Base-by-base conservation (phyloP, 2,888 invertebrate genomes). In the Dasypolia templi region DNA sequence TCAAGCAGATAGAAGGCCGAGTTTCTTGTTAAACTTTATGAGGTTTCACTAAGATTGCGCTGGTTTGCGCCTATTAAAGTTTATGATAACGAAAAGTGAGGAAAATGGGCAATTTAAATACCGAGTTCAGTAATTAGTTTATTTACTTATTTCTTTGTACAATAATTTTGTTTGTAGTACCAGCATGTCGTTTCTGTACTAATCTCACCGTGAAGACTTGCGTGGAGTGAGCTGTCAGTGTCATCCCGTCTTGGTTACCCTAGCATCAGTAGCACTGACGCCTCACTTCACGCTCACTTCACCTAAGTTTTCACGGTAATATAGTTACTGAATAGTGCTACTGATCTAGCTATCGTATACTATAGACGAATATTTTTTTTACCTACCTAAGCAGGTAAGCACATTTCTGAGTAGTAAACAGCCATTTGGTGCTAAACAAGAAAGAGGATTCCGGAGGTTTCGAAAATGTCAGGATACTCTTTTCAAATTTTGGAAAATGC, bases 1-100 rank as follows among this genome's bases (percentile, higher is more conserved):
- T 55, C 12, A 55, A 59, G n/a, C 44, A 51, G 59, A 70, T 78
- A 69, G 71, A 49, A 29, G 44, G 79, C 55, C 22, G 17, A 39
- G 44, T 22, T 51, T 51, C 7, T 68, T 56, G 49, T 49, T 61
- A n/a, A 53, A 49, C 46, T 55, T 53, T 79, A 78, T 58, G 35
- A 46, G 32, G 17, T 19, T 29, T 68, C 39, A 19, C 42, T 61
- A 44, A 72, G 12, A 32, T 32, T 46, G 7, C 14, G 17, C 26
- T 42, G 17, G 17, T 73, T n/a, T 39, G n/a, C 9, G 32, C 4
- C 7, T 49, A 22, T 39, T 17, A 4, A 72, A n/a, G 22, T 42
- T 58, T 17, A 55, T n/a, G 49, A 49, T 39, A 51, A 29, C 0
- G 32, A 35, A 29, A 19, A 68, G 26, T 22, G 14, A 29, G 22